Conservation (phyloP, 1,140 invertebrate species). For the Brachionus manjavacas region DNA sequence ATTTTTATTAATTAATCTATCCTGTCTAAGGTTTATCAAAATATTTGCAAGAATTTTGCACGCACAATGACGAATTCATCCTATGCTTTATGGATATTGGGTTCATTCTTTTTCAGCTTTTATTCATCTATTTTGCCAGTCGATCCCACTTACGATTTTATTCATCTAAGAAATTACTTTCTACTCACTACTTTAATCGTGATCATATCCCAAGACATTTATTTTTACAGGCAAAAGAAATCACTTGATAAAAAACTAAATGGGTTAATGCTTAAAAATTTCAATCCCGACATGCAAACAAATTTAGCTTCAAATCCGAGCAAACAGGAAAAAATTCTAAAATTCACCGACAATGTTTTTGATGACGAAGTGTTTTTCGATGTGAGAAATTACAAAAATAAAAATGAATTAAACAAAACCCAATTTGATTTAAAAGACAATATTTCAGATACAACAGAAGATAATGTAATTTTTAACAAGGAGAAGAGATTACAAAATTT, state of each 20-base stretch:
- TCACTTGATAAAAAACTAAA: neutral
- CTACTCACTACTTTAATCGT: neutral
- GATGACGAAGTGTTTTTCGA: slow-evolving; percentile 17
- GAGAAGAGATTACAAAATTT: neutral
- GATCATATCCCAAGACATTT: neutral
- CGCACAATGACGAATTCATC: neutral
- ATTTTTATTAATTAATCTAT: neutral
- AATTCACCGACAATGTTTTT: slow-evolving; percentile 30
- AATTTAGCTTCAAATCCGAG: neutral
- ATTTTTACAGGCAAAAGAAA: slow-evolving; percentile 3
- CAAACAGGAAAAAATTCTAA: neutral
- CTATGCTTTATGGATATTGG: slow-evolving; percentile 12
- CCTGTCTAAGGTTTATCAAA: neutral
- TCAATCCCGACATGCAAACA: neutral
- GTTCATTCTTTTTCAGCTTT: slow-evolving; percentile 2
- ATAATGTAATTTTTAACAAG: neutral
- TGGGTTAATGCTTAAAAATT: neutral
- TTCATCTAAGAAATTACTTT: slow-evolving; percentile 20
- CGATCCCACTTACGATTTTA: neutral
- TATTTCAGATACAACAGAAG: neutral
- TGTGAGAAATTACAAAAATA: slow-evolving; percentile 1
- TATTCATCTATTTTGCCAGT: slow-evolving; percentile 11
- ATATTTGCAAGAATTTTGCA: neutral
- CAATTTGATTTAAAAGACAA: neutral
- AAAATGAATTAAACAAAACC: neutral